These are phyloP conservation scores for Embidobia sp. DNA, from an alignment of 2,888 invertebrate species.

Conservation along the genomic window DNA sequence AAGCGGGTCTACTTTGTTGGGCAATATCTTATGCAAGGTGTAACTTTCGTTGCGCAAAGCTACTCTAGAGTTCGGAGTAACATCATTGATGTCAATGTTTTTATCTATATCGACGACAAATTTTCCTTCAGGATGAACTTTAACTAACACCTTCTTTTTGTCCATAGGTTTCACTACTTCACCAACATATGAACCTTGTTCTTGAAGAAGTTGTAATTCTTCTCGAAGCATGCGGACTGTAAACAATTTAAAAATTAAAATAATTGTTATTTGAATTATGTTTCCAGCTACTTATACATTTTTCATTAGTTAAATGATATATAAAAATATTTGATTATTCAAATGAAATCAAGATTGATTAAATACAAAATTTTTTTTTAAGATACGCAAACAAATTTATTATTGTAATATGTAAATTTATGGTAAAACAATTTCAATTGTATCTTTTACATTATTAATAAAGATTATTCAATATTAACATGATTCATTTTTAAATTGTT, in stretches of 20 bases:
- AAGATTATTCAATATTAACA: too few species aligned
- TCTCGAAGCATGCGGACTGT: constrained; percentile 97
- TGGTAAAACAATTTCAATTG: too few species aligned
- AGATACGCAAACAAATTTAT: too few species aligned
- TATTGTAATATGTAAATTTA: too few species aligned
- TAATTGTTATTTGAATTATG: too few species aligned
- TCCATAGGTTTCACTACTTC: constrained; percentile 99
- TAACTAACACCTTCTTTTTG: constrained; percentile 99
- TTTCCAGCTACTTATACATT: too few species aligned
- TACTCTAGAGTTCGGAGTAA: constrained; percentile 98
- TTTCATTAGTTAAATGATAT: not conserved
- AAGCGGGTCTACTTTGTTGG: constrained; percentile 99
- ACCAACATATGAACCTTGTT: constrained; percentile 99
- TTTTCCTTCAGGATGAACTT: constrained; percentile 99
- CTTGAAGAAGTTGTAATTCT: constrained; percentile 96
- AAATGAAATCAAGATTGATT: not conserved
- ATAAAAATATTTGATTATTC: not conserved
- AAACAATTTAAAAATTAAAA: too few species aligned
- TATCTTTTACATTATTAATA: too few species aligned
- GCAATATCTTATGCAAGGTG: constrained; percentile 98
- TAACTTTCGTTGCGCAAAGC: constrained; percentile 99
- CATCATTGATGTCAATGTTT: constrained; percentile 98
- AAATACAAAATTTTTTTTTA: too few species aligned
- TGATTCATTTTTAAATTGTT: too few species aligned
- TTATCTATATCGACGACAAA: constrained; percentile 99